Conservation (phyloP, 2,888 invertebrate genomes). For the Pogonocherus hispidulus region DNA sequence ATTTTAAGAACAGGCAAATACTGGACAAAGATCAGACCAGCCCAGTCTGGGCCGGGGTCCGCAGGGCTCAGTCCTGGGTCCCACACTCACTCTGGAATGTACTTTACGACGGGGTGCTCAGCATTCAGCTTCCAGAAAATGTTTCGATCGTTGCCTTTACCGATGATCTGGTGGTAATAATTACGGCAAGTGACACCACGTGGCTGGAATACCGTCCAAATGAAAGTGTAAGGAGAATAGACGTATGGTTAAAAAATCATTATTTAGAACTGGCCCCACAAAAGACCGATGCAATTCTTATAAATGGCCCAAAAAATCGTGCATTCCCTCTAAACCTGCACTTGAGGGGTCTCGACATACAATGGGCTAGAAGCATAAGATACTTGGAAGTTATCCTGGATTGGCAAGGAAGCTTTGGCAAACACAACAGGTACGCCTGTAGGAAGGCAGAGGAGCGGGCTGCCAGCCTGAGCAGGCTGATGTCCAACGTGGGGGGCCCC, state of each 20-base stretch:
- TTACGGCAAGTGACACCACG: no score
- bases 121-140: no score
- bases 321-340: no score
- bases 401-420: not conserved
- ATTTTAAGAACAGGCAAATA: constrained; percentile 12
- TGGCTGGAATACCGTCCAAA: no score
- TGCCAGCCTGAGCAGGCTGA: not conserved
- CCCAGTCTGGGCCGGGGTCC: not conserved
- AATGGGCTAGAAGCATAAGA: no score
- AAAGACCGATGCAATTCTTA: not conserved
- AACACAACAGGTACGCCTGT: not conserved
- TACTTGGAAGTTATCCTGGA: not conserved
- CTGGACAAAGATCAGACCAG: not conserved
- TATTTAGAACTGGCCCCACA: constrained; percentile 1
- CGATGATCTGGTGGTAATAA: no score
- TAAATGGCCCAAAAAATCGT: not conserved
- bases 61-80: constrained; percentile 23
- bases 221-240: no score
- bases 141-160: no score
- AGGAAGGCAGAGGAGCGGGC: not conserved
- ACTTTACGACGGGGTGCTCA: not conserved
- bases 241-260: no score
- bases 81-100: constrained; percentile 16
- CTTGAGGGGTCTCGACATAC: no score
- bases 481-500: not conserved